These are phyloP conservation scores for Pyralis farinalis DNA, from an alignment of 2,888 invertebrate genomes.

Conservation along the genomic window DNA sequence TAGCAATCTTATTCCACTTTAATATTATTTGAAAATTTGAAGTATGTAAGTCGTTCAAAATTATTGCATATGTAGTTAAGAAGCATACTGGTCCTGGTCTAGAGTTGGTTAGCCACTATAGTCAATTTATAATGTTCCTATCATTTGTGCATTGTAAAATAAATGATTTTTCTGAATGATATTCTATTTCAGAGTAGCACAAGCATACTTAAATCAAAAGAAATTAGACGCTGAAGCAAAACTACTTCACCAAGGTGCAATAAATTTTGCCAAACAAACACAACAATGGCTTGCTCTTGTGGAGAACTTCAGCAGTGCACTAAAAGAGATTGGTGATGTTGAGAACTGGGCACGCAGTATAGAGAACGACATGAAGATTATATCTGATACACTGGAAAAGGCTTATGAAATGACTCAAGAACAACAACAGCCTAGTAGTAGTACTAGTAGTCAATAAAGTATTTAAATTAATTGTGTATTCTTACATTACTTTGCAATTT, in stretches of 20 bases:
- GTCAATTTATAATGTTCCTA: no score
- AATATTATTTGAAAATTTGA: no score
- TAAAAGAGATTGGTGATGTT: constrained; percentile 98
- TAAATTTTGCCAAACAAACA: constrained; percentile 97
- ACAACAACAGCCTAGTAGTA: constrained; percentile 28
- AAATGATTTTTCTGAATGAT: no score
- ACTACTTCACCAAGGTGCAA: constrained; percentile 95
- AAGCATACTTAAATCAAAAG: constrained; percentile 99
- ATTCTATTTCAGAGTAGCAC: constrained; percentile 95
- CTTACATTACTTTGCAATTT: no score
- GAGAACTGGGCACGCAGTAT: constrained; percentile 99
- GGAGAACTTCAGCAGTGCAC: constrained; percentile 91
- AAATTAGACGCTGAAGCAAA: constrained; percentile 98
- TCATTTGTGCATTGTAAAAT: no score
- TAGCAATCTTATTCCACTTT: no score
- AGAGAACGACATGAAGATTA: constrained; percentile 96
- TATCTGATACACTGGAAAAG: constrained; percentile 95
- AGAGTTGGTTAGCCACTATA: no score
- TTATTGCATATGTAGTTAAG: no score
- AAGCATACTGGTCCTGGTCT: no score
- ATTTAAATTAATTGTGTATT: no score
- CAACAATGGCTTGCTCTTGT: constrained; percentile 97
- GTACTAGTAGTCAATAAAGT: no score
- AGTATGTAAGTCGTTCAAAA: no score
- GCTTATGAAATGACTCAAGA: constrained; percentile 90